Evolutionary conservation across 2,797 vertebrate species (phyloP).

Genomic region (Anguilla megastoma): DNA sequence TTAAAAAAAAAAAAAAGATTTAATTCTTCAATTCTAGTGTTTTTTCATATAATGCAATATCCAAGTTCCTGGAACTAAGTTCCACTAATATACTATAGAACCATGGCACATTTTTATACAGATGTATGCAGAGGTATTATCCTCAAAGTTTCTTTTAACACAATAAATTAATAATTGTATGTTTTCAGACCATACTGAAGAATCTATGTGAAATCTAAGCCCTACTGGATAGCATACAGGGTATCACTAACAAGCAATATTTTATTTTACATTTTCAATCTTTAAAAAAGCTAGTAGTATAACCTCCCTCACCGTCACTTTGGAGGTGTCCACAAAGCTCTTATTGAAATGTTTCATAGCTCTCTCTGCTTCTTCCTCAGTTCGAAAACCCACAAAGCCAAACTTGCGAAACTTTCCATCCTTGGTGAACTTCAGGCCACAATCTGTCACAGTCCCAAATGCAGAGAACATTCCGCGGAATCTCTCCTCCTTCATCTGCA

Average conservation of each 20-base stretch:
- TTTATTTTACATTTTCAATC: not conserved
- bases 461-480: constrained; percentile 83
- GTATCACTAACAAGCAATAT: not conserved
- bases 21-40: not conserved
- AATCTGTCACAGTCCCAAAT: constrained; percentile 90
- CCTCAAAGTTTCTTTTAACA: not conserved
- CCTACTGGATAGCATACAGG: not conserved
- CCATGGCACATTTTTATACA: not conserved
- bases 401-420: constrained; percentile 94
- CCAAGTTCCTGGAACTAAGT: not conserved
- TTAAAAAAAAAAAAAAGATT: no score
- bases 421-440: constrained; percentile 90
- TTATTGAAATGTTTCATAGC: constrained; percentile 86
- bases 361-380: constrained; percentile 78
- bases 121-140: not conserved
- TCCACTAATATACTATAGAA: not conserved
- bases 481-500: constrained; percentile 90
- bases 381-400: constrained; percentile 92
- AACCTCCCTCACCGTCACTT: constrained; percentile 76
- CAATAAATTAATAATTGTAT: not conserved
- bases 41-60: not conserved
- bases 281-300: not conserved
- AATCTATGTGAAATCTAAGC: not conserved
- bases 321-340: constrained; percentile 90
- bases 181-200: not conserved